phyloP scores from a whole-genome alignment of 2,888 invertebrate genomes.

The Nudaria mundana region DNA sequence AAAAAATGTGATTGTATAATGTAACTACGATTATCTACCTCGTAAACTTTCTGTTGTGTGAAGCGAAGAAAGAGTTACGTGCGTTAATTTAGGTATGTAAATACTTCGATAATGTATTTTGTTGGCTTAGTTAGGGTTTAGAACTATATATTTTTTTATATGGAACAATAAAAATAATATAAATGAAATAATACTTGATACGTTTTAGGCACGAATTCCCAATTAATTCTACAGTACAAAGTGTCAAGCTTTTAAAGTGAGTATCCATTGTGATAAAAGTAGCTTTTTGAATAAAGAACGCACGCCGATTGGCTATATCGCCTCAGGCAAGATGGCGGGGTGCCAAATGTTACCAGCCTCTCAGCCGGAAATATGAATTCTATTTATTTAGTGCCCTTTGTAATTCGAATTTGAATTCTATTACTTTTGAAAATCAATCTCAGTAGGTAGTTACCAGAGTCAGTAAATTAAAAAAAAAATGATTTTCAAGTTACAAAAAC shows the following conservation, averaged over 20 bases:
- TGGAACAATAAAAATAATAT: too few relatives aligned
- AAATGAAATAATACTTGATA: constrained; percentile 17
- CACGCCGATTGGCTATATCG: constrained; percentile 65
- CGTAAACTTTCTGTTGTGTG: too few relatives aligned
- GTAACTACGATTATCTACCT: too few relatives aligned
- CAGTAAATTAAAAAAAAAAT: too few relatives aligned
- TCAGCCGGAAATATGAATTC: constrained; percentile 72
- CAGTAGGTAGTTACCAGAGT: too few relatives aligned
- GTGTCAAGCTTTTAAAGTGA: constrained; percentile 50
- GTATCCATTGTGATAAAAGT: constrained; percentile 53
- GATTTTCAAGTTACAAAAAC: too few relatives aligned
- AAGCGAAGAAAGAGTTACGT: too few relatives aligned
- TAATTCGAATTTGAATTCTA: constrained; percentile 40
- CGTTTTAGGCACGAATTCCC: constrained; percentile 32
- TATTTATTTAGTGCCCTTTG: constrained; percentile 63
- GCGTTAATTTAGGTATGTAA: too few relatives aligned
- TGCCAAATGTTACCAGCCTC: constrained; percentile 64
- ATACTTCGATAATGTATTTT: too few relatives aligned
- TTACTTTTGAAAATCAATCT: constrained; percentile 15
- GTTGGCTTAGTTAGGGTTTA: too few relatives aligned
- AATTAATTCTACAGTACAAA: constrained; percentile 56
- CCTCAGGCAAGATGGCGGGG: constrained; percentile 74
- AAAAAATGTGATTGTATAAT: too few relatives aligned
- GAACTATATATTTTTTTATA: too few relatives aligned
- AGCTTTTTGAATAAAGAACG: constrained; percentile 68